Percentiles rank a stretch among this genome's conserved stretches.
Conservation (phyloP, 2,113 vertebrate genomes). For the Ciconia stormi region DNA sequence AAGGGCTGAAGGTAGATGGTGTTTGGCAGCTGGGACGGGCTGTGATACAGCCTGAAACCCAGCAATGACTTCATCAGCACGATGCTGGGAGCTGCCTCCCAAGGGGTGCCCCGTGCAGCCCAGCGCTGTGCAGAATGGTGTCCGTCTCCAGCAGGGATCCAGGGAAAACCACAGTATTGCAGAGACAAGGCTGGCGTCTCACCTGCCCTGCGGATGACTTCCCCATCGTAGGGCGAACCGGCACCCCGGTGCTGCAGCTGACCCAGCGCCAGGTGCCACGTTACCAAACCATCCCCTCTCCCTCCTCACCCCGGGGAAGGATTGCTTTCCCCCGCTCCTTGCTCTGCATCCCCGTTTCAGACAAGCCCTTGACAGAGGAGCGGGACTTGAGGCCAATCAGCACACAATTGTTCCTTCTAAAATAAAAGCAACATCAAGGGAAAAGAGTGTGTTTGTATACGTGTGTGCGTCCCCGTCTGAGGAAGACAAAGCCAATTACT, state of each 20-base stretch:
- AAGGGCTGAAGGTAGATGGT: neutral
- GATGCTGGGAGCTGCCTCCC: neutral
- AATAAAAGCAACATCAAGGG: neutral
- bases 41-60: neutral
- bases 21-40: neutral
- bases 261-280: neutral
- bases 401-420: neutral
- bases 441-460: neutral
- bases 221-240: accelerated
- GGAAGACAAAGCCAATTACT: neutral
- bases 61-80: neutral
- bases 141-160: neutral
- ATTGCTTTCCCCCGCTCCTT: neutral
- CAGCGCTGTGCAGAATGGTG: neutral
- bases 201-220: neutral
- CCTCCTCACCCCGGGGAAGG: accelerated
- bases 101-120: neutral
- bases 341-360: neutral
- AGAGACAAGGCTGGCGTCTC: neutral
- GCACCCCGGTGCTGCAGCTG: neutral
- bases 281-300: neutral
- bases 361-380: neutral
- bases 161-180: accelerated
- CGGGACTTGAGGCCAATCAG: accelerated
- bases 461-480: neutral